Conservation (phyloP, 2,888 invertebrate species). For the Cataglyphis altisquamis region DNA sequence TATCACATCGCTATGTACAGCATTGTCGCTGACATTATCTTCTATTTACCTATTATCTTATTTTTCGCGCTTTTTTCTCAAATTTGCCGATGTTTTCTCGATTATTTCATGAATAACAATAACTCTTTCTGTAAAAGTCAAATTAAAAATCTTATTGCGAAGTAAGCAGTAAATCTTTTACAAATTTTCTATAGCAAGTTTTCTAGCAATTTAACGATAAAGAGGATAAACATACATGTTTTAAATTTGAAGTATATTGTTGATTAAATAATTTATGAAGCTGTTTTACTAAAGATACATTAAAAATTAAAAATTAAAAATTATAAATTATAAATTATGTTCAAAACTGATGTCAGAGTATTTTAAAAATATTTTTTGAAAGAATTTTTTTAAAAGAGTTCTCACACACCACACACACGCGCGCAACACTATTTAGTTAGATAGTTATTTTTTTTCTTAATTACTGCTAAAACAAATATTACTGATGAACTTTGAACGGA, state of each 20-base stretch:
- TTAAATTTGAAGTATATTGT: too few species aligned
- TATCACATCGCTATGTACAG: conserved; percentile 12
- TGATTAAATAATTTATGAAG: neutral
- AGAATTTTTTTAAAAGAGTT: neutral
- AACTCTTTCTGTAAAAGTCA: neutral
- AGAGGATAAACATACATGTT: neutral
- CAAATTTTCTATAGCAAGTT: neutral
- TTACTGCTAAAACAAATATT: conserved; percentile 3
- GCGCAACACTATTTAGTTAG: neutral
- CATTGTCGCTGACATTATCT: conserved; percentile 25
- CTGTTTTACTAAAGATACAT: neutral
- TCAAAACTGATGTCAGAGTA: neutral
- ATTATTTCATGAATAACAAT: neutral
- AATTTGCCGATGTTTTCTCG: neutral
- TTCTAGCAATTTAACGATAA: neutral
- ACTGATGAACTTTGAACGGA: neutral
- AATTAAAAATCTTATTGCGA: neutral
- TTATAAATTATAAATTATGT: neutral
- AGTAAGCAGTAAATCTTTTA: neutral
- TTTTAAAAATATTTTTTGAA: neutral
- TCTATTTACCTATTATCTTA: conserved; percentile 26
- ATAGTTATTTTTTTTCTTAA: neutral
- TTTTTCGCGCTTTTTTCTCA: conserved; percentile 24
- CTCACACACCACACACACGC: neutral
- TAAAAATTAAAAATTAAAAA: neutral